Percentiles rank a stretch among this genome's conserved stretches.
Evolutionary conservation across 2,888 invertebrate genomes (phyloP).

Genomic region (Rotaria sp.): DNA sequence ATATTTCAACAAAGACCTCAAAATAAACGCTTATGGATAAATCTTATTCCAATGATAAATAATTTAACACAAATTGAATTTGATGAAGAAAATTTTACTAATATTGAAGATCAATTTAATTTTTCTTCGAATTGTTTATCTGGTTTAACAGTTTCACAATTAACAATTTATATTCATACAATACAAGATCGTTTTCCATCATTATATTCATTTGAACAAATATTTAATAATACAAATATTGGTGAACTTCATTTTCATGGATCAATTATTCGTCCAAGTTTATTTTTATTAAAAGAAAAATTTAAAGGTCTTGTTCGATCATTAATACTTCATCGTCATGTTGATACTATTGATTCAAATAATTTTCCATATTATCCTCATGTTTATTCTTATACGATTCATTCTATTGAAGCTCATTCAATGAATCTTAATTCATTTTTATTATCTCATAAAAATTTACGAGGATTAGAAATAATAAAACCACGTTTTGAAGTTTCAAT

Average conservation of each 20-base stretch:
- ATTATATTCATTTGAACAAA: background rate
- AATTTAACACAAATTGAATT: background rate
- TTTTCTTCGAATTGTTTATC: background rate
- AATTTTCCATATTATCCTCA: background rate
- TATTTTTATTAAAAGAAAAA: background rate
- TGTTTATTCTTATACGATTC: background rate
- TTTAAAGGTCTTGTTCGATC: background rate
- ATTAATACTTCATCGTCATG: background rate
- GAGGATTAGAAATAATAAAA: background rate
- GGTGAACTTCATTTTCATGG: conserved; percentile 2
- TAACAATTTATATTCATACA: background rate
- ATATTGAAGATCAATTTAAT: background rate
- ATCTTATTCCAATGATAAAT: background rate
- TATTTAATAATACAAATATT: conserved; percentile 19
- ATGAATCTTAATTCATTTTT: background rate
- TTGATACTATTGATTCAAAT: background rate
- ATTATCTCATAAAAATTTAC: background rate
- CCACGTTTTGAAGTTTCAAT: background rate
- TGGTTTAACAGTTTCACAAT: background rate
- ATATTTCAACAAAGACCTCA: background rate
- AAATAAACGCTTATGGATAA: background rate
- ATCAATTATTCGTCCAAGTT: background rate
- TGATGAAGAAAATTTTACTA: background rate
- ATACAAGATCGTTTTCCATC: background rate
- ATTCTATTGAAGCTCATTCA: background rate